These are phyloP conservation scores for Drosophila borborema DNA, from an alignment of 2,888 invertebrate genomes.

Conservation along the genomic window DNA sequence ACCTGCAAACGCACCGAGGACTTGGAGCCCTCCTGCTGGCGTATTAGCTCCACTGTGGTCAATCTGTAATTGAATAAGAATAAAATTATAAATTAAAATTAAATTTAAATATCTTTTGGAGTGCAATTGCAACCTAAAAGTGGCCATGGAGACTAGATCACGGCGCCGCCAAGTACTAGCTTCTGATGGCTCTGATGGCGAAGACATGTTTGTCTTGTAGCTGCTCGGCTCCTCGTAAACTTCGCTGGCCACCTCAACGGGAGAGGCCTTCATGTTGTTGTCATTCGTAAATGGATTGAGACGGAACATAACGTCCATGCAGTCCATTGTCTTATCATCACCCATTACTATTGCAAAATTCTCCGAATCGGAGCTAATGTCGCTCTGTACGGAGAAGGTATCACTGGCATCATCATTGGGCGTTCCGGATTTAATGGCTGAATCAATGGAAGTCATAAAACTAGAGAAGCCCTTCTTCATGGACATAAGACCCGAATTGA, in stretches of 20 bases:
- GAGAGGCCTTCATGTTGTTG: conserved; percentile 84
- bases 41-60: conserved; percentile 90
- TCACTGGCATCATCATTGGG: conserved; percentile 90
- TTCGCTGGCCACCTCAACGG: conserved; percentile 93
- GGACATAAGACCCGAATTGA: conserved; percentile 88
- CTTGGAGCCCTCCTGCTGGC: conserved; percentile 89
- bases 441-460: conserved; percentile 93
- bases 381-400: conserved; percentile 91
- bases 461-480: conserved; percentile 94
- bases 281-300: conserved; percentile 86
- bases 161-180: conserved; percentile 92
- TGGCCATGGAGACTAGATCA: conserved; percentile 89
- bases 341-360: conserved; percentile 92
- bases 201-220: conserved; percentile 88
- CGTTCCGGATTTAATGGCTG: conserved; percentile 90
- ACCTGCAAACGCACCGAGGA: conserved; percentile 90
- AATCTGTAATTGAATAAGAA: conserved; percentile 87
- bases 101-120: not conserved
- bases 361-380: conserved; percentile 95
- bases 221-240: conserved; percentile 90
- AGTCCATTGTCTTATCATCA: conserved; percentile 88
- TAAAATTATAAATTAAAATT: not conserved
- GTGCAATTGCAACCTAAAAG: conserved; percentile 81
- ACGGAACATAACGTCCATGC: conserved; percentile 89
- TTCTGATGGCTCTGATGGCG: conserved; percentile 93